Conservation (phyloP, 2,888 invertebrate genomes). For the Drosophila dives region DNA sequence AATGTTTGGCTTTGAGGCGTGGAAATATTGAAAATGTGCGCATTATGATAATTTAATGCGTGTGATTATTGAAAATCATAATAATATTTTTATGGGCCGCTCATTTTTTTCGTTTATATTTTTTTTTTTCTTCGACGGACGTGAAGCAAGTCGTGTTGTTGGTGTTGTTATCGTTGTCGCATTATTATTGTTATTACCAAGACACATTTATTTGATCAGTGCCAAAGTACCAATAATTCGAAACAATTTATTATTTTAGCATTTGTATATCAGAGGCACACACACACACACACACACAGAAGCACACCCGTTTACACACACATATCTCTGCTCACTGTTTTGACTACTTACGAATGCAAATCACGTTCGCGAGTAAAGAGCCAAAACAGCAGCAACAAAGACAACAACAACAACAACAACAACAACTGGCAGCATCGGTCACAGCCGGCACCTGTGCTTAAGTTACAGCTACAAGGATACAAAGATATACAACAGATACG, state of each 20-base stretch:
- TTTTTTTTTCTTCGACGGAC: conserved; percentile 33
- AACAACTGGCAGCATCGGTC: conserved; percentile 31
- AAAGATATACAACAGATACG: conserved; percentile 29
- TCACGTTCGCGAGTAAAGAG: conserved; percentile 74
- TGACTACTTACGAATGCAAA: conserved; percentile 73
- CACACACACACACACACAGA: conserved; percentile 25
- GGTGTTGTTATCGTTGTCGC: conserved; percentile 67
- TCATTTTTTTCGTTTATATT: conserved; percentile 39
- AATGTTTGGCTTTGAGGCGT: conserved; percentile 34
- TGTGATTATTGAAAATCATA: conserved; percentile 79
- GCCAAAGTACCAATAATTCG: conserved; percentile 79
- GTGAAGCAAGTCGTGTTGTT: conserved; percentile 45
- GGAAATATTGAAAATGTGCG: conserved; percentile 73
- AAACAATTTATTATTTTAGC: conserved; percentile 80
- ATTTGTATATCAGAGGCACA: conserved; percentile 66
- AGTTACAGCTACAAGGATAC: conserved; percentile 52
- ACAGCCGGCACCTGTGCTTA: conserved; percentile 64
- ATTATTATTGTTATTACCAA: conserved; percentile 79
- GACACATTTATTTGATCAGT: conserved; percentile 77
- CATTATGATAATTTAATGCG: conserved; percentile 78
- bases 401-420: conserved; percentile 17
- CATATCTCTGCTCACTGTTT: conserved; percentile 19
- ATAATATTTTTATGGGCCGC: conserved; percentile 70
- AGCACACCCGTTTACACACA: conserved; percentile 20
- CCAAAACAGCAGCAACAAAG: conserved; percentile 51